Conservation (phyloP, 2,797 vertebrate species). For the Enteromius afrohamiltoni region DNA sequence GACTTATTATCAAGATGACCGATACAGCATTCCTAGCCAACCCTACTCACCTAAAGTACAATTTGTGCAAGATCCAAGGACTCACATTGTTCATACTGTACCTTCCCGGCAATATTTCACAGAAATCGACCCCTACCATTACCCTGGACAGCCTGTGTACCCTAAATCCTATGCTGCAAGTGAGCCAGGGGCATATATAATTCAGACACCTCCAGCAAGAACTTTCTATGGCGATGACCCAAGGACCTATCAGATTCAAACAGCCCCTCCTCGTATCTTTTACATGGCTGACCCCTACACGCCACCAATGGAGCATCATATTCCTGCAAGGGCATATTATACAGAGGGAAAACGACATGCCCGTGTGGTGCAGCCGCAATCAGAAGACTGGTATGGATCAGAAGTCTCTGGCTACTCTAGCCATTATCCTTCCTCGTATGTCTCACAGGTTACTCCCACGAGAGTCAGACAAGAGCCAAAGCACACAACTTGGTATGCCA, state of each 20-base stretch:
- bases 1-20: conserved; percentile 79
- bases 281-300: conserved; percentile 80
- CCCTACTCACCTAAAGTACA: conserved; percentile 77
- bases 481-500: conserved; percentile 86
- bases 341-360: conserved; percentile 85
- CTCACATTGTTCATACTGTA: conserved; percentile 77
- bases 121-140: conserved; percentile 79
- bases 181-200: conserved; percentile 84
- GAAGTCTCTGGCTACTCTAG: conserved; percentile 82
- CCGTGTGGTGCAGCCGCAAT: conserved; percentile 80
- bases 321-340: conserved; percentile 83
- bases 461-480: conserved; percentile 78
- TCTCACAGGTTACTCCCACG: conserved; percentile 81
- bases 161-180: conserved; percentile 79
- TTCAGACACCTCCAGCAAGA: conserved; percentile 87
- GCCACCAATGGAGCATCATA: conserved; percentile 80
- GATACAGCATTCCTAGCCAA: conserved; percentile 76
- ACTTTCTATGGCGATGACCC: conserved; percentile 86
- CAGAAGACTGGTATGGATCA: conserved; percentile 87
- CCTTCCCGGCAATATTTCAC: conserved; percentile 78
- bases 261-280: conserved; percentile 80
- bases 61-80: conserved; percentile 81
- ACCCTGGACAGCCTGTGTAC: conserved; percentile 72
- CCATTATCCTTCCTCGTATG: conserved; percentile 77
- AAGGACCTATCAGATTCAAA: conserved; percentile 81